These are phyloP conservation scores for Drosophila hamatofila DNA, from an alignment of 2,888 invertebrate genomes.

Conservation along the genomic window DNA sequence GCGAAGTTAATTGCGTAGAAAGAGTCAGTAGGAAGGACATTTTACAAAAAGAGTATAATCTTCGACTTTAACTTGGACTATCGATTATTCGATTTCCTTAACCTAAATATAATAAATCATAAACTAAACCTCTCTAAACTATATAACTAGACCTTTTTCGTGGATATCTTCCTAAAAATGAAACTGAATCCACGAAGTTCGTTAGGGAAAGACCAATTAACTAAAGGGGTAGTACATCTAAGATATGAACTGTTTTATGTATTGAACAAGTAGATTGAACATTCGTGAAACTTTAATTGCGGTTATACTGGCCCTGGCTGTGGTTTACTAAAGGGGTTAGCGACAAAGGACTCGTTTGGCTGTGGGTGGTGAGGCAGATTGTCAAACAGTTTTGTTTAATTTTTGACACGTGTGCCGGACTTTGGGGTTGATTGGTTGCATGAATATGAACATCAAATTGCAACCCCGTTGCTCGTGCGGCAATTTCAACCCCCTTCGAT, in stretches of 20 bases:
- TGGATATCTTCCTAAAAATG: neutral
- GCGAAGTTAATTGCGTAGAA: no score
- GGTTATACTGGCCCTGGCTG: neutral
- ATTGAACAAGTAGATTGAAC: neutral
- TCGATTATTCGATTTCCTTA: neutral
- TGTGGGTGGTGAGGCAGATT: constrained; percentile 36
- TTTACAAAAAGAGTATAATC: no score
- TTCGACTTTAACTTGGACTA: neutral
- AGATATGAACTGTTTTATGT: neutral
- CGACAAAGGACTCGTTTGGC: neutral
- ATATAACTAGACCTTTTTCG: neutral
- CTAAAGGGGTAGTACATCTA: neutral
- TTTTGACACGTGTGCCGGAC: constrained; percentile 62
- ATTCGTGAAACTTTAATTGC: constrained; percentile 21
- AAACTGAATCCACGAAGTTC: neutral
- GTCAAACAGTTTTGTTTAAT: constrained; percentile 72
- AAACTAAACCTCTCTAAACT: neutral
- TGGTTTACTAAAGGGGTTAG: constrained; percentile 3
- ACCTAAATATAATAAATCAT: neutral
- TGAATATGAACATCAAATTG: constrained; percentile 38
- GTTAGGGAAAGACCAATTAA: neutral
- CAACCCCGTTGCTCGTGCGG: constrained; percentile 48
- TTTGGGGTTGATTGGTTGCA: constrained; percentile 49
- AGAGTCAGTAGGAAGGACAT: no score
- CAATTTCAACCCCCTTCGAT: constrained; percentile 44